Conservation (phyloP, 2,113 vertebrate species). For the Plecotus auritus region DNA sequence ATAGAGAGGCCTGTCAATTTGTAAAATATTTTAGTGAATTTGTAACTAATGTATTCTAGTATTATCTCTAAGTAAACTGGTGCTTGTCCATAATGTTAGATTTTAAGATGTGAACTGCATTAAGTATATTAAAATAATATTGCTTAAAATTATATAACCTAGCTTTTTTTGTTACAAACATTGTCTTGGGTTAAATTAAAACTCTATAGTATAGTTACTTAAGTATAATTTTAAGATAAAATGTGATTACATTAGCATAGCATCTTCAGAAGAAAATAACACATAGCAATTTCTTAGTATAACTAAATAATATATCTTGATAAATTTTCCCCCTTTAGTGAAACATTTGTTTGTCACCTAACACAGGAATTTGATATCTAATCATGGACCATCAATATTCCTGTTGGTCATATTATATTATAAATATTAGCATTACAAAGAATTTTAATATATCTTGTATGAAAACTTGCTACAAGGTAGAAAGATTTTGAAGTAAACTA, state of each 20-base stretch:
- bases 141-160: not conserved
- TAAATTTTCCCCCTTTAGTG: not conserved
- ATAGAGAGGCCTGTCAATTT: constrained; percentile 66
- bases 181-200: not conserved
- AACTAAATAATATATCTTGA: not conserved
- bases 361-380: not conserved
- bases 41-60: not conserved
- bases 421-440: not conserved
- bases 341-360: not conserved
- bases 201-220: not conserved
- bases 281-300: not conserved
- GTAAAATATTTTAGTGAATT: constrained; percentile 27
- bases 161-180: not conserved
- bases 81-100: not conserved
- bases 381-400: not conserved
- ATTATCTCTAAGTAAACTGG: not conserved
- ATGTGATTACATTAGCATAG: not conserved
- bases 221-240: constrained; percentile 23
- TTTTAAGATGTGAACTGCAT: not conserved
- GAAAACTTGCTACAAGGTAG: not conserved
- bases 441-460: not conserved
- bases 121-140: not conserved
- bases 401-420: not conserved
- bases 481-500: not conserved
- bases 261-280: not conserved